Evolutionary conservation across 2,888 invertebrate genomes (phyloP), one percentile per base, ranked within the genome.

Genomic region (Meteorus colon): DNA sequence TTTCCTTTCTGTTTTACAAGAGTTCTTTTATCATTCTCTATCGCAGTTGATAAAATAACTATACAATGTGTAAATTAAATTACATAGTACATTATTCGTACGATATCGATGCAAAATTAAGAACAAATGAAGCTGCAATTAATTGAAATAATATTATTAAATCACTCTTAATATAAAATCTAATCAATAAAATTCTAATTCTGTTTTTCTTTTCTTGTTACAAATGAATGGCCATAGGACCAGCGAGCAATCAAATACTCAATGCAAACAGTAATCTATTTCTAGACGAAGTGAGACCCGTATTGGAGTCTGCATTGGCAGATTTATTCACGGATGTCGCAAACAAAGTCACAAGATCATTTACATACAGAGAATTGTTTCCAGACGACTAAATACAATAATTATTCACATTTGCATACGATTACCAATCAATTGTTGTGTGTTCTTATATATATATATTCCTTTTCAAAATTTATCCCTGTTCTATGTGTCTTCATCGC

Each of bases 331-430:
- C 94, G 0, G 92, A 92, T 79, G 93, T 94, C 84, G 93, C 94
- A 0, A 94, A 94, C 84, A 93, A 92, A 86, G 93, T 95, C 78
- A 94, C 94, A 0, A 90, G 92, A 16, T 92, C 92, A 74, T 94
- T 94, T 85, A 93, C 94, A 3, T 94, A 93, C 85, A 91, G 93
- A 80, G 94, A 94, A 90, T 89, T 95, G 73, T 94, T 94, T 85
- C 94, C 94, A 6, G 79, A 78, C 37, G 80, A 85, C 79, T 85
- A 81, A 82, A 77, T 45, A 67, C 31, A 24, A 29, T 65, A 34
- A 37, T 37, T 37, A 65, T 62, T 62, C n/a, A 65, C 8, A 4
- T n/a, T 41, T n/a, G 16, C 1, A 8, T 19, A n/a, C n/a, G 16
- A 19, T 31, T 12, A 34, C n/a, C 37, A 41, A 65, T 19, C 1